A percentile compares a stretch with the other conserved stretches of the same genome.
Evolutionary conservation across 2,888 invertebrate genomes (phyloP).

Genomic region (Cephus pulcher): DNA sequence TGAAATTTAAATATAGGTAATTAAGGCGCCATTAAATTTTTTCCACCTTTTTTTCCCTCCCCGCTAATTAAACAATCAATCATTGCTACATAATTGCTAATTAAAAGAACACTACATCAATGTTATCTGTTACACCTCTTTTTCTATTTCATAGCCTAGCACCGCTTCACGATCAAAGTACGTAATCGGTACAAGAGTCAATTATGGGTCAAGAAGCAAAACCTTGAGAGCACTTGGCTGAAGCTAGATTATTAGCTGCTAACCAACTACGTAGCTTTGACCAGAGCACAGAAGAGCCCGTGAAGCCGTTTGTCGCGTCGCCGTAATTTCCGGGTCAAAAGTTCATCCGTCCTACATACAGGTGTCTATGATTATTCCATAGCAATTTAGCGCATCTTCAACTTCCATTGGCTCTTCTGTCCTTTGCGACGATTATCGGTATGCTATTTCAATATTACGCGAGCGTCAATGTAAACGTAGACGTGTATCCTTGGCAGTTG

Average conservation of each 20-base stretch:
- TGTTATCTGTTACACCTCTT: background rate
- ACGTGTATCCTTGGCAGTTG: background rate
- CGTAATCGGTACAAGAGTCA: background rate
- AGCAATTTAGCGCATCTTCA: background rate
- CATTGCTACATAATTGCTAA: background rate
- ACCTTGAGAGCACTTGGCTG: background rate
- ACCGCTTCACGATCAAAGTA: background rate
- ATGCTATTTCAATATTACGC: background rate
- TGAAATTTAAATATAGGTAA: slow-evolving; percentile 52
- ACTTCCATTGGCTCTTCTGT: background rate
- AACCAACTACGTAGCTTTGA: background rate
- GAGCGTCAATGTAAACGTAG: background rate
- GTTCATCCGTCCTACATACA: background rate
- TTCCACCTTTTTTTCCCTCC: too few species aligned
- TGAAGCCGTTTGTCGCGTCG: background rate
- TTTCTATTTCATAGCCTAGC: background rate
- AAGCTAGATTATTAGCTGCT: background rate
- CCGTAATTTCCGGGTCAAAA: background rate
- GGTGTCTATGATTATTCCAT: background rate
- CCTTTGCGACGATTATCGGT: background rate
- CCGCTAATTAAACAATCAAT: background rate
- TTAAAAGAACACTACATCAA: background rate
- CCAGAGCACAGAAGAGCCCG: background rate
- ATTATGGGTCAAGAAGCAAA: background rate
- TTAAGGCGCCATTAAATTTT: background rate